Conservation (phyloP, 37 sponge, comb jelly and placozoan genomes). For the Crambe crambe region DNA sequence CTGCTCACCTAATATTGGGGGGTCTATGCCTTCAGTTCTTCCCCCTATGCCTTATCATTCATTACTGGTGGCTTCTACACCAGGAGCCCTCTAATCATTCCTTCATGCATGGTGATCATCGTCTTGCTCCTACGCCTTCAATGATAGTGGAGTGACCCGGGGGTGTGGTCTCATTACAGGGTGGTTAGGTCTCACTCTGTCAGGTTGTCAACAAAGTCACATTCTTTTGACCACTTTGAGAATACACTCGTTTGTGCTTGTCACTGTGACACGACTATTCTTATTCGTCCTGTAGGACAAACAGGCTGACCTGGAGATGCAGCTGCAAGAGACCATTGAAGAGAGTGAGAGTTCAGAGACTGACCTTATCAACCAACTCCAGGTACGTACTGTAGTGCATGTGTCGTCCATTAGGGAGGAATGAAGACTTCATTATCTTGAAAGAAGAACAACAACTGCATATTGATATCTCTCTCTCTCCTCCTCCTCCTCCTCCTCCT, state of each 20-base stretch:
- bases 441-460: not conserved
- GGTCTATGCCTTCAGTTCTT: no score
- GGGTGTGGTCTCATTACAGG: no score
- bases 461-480: not conserved
- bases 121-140: no score
- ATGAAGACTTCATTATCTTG: not conserved
- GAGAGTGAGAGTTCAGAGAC: constrained; percentile 48
- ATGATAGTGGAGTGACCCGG: no score
- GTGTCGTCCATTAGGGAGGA: not conserved
- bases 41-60: no score
- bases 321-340: constrained; percentile 52
- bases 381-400: constrained; percentile 2
- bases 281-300: not conserved
- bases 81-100: no score
- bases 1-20: no score
- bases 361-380: constrained; percentile 14
- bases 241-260: not conserved
- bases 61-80: no score
- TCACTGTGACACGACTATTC: not conserved
- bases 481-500: not conserved
- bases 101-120: no score
- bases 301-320: constrained; percentile 51
- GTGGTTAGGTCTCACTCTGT: no score
- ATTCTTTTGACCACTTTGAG: not conserved
- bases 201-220: no score